phyloP scores from a whole-genome alignment of 2,113 vertebrate species.

The Syrmaticus mikado region DNA sequence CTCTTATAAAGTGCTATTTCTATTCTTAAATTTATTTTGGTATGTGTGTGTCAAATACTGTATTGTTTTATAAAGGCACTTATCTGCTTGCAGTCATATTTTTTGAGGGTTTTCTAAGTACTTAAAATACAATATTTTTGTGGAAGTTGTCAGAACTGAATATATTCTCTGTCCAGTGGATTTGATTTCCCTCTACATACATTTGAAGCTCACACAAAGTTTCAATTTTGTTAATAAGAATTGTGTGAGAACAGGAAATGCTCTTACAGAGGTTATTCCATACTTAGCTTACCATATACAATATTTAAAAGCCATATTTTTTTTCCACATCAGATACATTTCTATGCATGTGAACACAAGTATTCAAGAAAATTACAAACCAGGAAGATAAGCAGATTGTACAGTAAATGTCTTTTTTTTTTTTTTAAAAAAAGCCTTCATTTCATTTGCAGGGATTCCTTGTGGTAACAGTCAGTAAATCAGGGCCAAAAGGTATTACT shows the following conservation, averaged over 20 bases:
- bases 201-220: background rate
- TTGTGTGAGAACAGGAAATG: background rate
- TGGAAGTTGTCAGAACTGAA: background rate
- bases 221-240: background rate
- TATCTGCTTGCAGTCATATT: background rate
- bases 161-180: background rate
- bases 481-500: background rate
- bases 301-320: background rate
- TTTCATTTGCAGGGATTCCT: background rate
- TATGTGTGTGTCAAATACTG: background rate
- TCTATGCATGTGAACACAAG: background rate
- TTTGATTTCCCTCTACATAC: background rate
- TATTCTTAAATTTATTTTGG: background rate
- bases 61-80: background rate
- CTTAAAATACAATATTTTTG: background rate
- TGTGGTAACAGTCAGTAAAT: background rate
- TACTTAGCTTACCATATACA: background rate
- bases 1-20: background rate
- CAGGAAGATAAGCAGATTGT: background rate
- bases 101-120: background rate
- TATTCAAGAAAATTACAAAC: background rate
- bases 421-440: background rate
- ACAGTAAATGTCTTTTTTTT: background rate
- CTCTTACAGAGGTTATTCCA: background rate
- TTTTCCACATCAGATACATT: background rate